These are phyloP conservation scores for Drosophila helvetica DNA, from an alignment of 2,888 invertebrate genomes.

Conservation along the genomic window DNA sequence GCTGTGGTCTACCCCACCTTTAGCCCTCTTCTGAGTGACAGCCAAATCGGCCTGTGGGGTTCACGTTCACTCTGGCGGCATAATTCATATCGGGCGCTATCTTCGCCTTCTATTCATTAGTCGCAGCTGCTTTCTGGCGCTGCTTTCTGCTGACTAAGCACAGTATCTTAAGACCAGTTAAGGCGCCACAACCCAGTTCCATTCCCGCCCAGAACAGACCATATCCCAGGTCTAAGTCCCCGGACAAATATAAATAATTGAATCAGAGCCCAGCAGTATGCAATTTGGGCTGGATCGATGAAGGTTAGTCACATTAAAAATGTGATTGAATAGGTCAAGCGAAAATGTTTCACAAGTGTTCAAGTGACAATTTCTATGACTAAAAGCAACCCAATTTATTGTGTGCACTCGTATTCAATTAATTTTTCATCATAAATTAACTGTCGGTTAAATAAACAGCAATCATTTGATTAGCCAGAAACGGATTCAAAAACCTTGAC, in stretches of 20 bases:
- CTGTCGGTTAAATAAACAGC: neutral
- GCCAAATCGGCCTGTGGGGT: constrained; percentile 35
- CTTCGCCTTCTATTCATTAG: constrained; percentile 55
- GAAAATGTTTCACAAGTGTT: neutral
- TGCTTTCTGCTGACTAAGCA: constrained; percentile 23
- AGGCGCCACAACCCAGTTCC: constrained; percentile 24
- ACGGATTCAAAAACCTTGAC: neutral
- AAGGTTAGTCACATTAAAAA: neutral
- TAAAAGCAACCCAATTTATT: constrained; percentile 11
- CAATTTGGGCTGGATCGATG: constrained; percentile 33
- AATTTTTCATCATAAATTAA: neutral
- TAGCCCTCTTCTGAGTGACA: constrained; percentile 22
- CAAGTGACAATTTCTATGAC: constrained; percentile 8
- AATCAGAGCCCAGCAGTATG: constrained; percentile 21
- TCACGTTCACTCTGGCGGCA: constrained; percentile 44
- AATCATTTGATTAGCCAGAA: neutral
- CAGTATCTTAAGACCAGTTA: constrained; percentile 53
- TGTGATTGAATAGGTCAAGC: constrained; percentile 19
- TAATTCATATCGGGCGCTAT: constrained; percentile 64
- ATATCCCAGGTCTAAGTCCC: constrained; percentile 11
- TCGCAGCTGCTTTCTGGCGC: constrained; percentile 33
- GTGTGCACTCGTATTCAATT: neutral
- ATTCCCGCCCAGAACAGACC: constrained; percentile 8
- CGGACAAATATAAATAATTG: constrained; percentile 19
- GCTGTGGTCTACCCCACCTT: constrained; percentile 13